phyloP scores from a whole-genome alignment of 2,113 vertebrate genomes.

The Caretta caretta region DNA sequence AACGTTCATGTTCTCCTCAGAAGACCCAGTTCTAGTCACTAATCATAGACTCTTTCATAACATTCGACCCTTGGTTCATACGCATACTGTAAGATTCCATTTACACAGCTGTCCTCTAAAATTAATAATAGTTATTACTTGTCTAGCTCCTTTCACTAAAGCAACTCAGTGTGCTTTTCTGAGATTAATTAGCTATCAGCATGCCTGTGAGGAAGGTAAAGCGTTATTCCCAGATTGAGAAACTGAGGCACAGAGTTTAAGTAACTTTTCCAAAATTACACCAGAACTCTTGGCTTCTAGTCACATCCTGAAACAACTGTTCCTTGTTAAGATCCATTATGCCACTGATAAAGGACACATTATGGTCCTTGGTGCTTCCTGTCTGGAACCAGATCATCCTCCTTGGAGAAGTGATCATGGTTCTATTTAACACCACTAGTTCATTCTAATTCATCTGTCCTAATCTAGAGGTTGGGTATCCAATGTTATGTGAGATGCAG shows the following conservation, averaged over 20 bases:
- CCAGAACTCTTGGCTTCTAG: not conserved
- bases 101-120: not conserved
- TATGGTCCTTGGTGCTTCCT: not conserved
- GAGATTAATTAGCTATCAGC: not conserved
- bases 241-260: not conserved
- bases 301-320: not conserved
- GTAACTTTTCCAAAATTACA: not conserved
- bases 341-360: not conserved
- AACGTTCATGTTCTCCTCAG: not conserved
- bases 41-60: not conserved
- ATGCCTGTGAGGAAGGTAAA: not conserved
- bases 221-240: not conserved
- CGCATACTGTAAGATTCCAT: not conserved
- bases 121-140: not conserved
- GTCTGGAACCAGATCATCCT: not conserved
- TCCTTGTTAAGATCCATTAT: not conserved
- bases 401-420: not conserved
- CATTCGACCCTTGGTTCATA: slow-evolving; percentile 1
- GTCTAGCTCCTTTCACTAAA: not conserved
- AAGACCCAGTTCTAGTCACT: not conserved
- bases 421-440: not conserved
- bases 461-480: not conserved
- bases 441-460: not conserved
- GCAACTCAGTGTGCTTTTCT: not conserved
- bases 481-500: not conserved